Evolutionary conservation across 2,888 invertebrate species (phyloP).

Genomic region (Morinoia aosen): DNA sequence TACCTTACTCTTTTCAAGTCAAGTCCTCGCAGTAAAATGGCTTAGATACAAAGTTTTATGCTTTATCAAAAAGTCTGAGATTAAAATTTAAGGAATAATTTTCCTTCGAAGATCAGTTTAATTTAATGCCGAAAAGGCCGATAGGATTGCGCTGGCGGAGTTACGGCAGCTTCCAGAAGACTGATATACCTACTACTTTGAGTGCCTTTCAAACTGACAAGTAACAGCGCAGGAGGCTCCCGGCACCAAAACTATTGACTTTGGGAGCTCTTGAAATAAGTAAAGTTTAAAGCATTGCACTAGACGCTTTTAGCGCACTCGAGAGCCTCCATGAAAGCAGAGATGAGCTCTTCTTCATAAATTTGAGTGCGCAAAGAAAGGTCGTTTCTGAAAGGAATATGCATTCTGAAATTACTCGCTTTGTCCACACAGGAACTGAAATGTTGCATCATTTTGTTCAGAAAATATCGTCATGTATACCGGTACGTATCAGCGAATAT

Average conservation of each 20-base stretch:
- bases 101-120: background rate
- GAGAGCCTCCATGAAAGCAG: background rate
- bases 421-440: background rate
- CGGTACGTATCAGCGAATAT: background rate
- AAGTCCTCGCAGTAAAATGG: no score
- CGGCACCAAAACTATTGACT: background rate
- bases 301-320: background rate
- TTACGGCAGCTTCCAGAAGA: background rate
- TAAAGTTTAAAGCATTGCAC: background rate
- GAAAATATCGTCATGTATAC: background rate
- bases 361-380: background rate
- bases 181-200: background rate
- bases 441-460: background rate
- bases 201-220: background rate
- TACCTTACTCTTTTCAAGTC: no score
- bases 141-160: background rate
- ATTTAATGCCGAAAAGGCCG: background rate
- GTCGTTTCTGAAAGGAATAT: background rate
- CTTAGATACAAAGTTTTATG: no score
- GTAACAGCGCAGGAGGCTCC: background rate
- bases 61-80: no score
- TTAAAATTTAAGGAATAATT: background rate
- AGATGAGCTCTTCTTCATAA: background rate
- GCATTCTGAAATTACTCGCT: background rate
- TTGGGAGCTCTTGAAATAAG: background rate